A percentile compares a stretch with the other conserved stretches of the same genome.
Evolutionary conservation across 2,888 invertebrate genomes (phyloP).

Genomic region (Pachliopta kotzebuea): DNA sequence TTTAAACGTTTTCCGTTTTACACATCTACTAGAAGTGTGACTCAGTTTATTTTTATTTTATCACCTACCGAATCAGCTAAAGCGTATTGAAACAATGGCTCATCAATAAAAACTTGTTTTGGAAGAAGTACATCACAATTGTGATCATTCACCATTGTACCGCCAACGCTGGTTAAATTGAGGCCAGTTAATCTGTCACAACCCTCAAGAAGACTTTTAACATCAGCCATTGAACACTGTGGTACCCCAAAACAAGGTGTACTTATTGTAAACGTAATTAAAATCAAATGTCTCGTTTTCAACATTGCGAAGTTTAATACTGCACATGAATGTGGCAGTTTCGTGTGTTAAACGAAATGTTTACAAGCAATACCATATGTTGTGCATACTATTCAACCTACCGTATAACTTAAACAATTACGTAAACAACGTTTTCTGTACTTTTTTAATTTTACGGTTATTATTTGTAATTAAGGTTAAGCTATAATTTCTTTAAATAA

Average conservation of each 20-base stretch:
- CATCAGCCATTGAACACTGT: conserved; percentile 56
- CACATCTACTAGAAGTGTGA: not conserved
- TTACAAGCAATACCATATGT: conserved; percentile 11
- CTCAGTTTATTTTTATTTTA: conserved; percentile 2
- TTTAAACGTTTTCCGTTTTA: not conserved
- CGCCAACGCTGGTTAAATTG: conserved; percentile 66
- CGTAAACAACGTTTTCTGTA: not conserved
- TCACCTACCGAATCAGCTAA: conserved; percentile 60
- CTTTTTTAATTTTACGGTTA: not conserved
- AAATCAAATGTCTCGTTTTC: conserved; percentile 10
- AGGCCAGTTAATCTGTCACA: conserved; percentile 62
- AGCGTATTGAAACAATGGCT: conserved; percentile 64
- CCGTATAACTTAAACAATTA: conserved; percentile 7
- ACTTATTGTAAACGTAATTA: conserved; percentile 31
- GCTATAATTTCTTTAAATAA: too few species aligned
- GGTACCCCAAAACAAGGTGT: conserved; percentile 36
- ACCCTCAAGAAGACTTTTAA: conserved; percentile 65
- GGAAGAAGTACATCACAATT: conserved; percentile 72
- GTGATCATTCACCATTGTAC: conserved; percentile 70
- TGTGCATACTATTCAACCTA: not conserved
- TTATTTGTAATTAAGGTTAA: too few species aligned
- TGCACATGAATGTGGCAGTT: not conserved
- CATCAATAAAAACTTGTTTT: conserved; percentile 70
- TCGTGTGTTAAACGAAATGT: conserved; percentile 7
- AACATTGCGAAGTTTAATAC: conserved; percentile 7